Evolutionary conservation across 2,113 vertebrate genomes (phyloP).

Genomic region (Petrocephalus microphthalmus): DNA sequence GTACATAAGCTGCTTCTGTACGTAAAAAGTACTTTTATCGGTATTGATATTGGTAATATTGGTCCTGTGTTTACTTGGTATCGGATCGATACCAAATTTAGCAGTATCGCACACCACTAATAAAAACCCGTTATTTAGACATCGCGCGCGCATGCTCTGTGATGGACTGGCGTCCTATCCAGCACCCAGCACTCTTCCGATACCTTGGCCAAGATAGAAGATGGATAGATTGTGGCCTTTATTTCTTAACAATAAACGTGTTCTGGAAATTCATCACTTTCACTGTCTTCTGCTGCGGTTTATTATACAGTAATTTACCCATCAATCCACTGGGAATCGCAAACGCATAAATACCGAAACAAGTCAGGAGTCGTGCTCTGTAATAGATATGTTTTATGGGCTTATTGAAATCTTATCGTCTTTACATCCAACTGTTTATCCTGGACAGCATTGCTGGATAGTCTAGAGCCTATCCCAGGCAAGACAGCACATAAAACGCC

Average conservation of each 20-base stretch:
- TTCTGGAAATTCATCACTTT: not conserved
- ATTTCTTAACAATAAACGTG: not conserved
- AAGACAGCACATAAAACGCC: not conserved
- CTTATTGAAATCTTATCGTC: not conserved
- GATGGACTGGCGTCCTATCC: too few relatives aligned
- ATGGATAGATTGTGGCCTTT: not conserved
- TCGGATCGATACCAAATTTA: too few relatives aligned
- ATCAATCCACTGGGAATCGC: not conserved
- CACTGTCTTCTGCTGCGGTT: not conserved
- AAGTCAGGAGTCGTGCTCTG: not conserved
- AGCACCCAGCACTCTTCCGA: not conserved
- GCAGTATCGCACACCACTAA: too few relatives aligned
- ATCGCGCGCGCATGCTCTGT: too few relatives aligned
- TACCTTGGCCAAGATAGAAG: not conserved
- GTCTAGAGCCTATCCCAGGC: not conserved
- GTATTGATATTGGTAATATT: too few relatives aligned
- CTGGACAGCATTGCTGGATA: not conserved
- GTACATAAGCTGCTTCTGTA: too few relatives aligned
- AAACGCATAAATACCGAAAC: not conserved
- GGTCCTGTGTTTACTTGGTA: too few relatives aligned
- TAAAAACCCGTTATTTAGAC: too few relatives aligned
- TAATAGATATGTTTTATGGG: not conserved
- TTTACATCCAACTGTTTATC: not conserved
- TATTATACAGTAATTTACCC: not conserved
- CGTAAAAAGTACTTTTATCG: too few relatives aligned